phyloP scores from a whole-genome alignment of 2,888 invertebrate species.

The Isotomurus palustris region DNA sequence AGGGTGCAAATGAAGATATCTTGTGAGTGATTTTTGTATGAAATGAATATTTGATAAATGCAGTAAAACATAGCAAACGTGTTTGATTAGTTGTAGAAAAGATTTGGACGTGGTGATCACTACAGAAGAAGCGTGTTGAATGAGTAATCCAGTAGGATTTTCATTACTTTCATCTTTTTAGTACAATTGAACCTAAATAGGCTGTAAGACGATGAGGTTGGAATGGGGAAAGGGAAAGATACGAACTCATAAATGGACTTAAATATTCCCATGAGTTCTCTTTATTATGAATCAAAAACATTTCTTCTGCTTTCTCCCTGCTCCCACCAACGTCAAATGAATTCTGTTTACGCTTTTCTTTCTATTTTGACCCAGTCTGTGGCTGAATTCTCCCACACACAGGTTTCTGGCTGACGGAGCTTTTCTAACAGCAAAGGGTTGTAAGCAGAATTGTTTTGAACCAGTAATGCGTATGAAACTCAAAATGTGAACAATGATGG shows the following conservation, averaged over 20 bases:
- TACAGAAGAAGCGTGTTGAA: conserved; percentile 4
- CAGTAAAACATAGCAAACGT: no score
- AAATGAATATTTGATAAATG: no score
- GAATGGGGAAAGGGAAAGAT: background rate
- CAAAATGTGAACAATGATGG: no score
- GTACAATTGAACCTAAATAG: background rate
- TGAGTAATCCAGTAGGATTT: conserved; percentile 9
- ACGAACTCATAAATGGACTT: conserved; percentile 8
- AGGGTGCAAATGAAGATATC: no score
- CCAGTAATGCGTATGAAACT: no score
- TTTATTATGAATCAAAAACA: conserved; percentile 7
- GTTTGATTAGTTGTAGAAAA: conserved; percentile 13
- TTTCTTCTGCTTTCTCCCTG: background rate
- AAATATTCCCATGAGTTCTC: conserved; percentile 4
- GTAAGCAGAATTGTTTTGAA: no score
- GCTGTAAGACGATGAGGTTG: background rate
- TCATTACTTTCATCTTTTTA: background rate
- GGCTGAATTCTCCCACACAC: no score
- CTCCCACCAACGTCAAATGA: background rate
- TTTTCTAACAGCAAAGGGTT: no score
- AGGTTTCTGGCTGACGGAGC: no score
- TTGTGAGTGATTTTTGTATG: no score
- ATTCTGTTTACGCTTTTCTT: no score
- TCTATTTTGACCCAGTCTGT: no score
- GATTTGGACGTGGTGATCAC: background rate